These are phyloP conservation scores for Epistrophella euchroma DNA, from an alignment of 2,888 invertebrate species.

Conservation along the genomic window DNA sequence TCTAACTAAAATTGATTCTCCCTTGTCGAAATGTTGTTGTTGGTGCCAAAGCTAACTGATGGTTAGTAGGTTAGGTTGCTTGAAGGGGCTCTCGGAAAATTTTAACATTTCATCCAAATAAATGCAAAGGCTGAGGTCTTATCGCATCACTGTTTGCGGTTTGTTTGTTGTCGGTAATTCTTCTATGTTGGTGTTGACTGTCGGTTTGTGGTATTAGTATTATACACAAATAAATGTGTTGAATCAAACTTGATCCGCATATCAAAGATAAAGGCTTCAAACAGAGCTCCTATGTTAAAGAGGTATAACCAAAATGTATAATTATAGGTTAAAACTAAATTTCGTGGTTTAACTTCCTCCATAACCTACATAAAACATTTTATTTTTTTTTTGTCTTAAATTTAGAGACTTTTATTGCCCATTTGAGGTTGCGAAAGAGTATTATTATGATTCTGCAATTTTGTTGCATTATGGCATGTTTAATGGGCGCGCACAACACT, in stretches of 20 bases:
- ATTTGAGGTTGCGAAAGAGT: constrained; percentile 47
- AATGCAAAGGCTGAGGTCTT: constrained; percentile 50
- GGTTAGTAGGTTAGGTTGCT: neutral
- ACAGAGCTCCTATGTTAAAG: neutral
- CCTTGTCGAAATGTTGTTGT: constrained; percentile 8
- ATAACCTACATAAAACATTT: neutral
- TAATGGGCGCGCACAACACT: constrained; percentile 44
- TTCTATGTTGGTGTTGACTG: constrained; percentile 34
- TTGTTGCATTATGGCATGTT: constrained; percentile 59
- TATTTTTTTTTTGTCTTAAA: neutral
- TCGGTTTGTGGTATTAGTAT: neutral
- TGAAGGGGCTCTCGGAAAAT: constrained; percentile 29
- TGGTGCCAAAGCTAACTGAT: neutral
- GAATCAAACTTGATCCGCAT: constrained; percentile 33
- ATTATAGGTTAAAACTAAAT: constrained; percentile 49
- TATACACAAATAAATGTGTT: neutral
- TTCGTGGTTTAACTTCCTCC: neutral
- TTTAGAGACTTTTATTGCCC: constrained; percentile 58
- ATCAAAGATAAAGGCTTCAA: constrained; percentile 44
- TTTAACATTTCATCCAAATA: constrained; percentile 35
- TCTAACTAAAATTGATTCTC: constrained; percentile 66
- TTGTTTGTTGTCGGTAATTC: constrained; percentile 48
- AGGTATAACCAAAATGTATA: neutral
- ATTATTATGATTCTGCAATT: constrained; percentile 52
- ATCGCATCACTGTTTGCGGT: constrained; percentile 74